These are phyloP conservation scores for Mungos mungo DNA, from an alignment of 2,113 vertebrate species.

Conservation along the genomic window DNA sequence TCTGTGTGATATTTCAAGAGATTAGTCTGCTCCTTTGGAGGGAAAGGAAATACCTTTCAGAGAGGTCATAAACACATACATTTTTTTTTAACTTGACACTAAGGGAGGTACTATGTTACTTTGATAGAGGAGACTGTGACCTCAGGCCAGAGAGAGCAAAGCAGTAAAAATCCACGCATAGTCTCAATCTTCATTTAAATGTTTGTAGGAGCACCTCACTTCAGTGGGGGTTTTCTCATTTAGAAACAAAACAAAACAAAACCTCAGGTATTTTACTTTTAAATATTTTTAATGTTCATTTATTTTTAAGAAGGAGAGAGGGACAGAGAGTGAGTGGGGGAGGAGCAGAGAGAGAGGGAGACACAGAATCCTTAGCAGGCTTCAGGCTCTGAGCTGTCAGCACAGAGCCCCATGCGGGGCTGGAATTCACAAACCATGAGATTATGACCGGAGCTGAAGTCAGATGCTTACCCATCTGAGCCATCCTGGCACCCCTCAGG, in stretches of 20 bases:
- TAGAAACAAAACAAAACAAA: background rate
- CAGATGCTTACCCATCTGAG: no score
- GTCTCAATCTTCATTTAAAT: conserved; percentile 11
- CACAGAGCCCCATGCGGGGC: no score
- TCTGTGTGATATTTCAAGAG: background rate
- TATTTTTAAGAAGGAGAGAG: no score
- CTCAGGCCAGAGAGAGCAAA: conserved; percentile 52
- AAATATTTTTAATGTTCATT: background rate
- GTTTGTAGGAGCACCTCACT: background rate
- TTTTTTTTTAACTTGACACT: conserved; percentile 28
- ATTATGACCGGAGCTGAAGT: no score
- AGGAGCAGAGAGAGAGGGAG: no score
- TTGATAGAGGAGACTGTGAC: conserved; percentile 59
- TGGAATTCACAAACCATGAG: no score
- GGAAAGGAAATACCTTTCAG: background rate
- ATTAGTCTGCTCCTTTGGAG: background rate
- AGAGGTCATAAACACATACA: background rate
- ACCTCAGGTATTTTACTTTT: background rate
- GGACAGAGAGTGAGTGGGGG: no score
- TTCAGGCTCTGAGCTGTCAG: no score
- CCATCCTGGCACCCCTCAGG: background rate
- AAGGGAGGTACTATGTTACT: conserved; percentile 33
- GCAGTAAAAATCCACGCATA: background rate
- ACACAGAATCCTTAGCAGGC: no score
- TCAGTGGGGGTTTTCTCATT: background rate